A percentile compares a stretch with the other conserved stretches of the same genome.
Conservation (phyloP, 2,113 vertebrate genomes). For the Lipophrys pholis region DNA sequence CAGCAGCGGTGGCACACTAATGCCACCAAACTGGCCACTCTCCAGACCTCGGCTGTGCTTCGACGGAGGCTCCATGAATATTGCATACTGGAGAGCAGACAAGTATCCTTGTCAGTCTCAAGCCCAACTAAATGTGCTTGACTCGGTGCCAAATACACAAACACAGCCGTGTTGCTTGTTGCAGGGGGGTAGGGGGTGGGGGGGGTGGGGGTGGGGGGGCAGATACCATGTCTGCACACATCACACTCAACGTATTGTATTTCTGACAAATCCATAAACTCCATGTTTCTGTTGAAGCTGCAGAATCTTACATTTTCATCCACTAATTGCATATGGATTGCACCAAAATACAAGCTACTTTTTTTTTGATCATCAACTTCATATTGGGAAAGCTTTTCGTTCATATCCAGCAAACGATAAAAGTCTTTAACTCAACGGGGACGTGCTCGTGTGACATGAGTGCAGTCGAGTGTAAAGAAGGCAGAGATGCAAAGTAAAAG, state of each 20-base stretch:
- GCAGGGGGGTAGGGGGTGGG: constrained; percentile 1
- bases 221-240: background rate
- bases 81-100: constrained; percentile 48
- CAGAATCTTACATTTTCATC: too few species aligned
- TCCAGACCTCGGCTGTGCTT: constrained; percentile 38
- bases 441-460: rapidly evolving
- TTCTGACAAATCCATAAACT: constrained; percentile 8
- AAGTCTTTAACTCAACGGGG: constrained; percentile 1
- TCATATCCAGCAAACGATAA: background rate
- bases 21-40: constrained; percentile 43
- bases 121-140: constrained; percentile 44
- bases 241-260: background rate
- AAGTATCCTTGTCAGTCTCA: constrained; percentile 35
- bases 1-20: constrained; percentile 43
- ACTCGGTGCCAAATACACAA: constrained; percentile 34
- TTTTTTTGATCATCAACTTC: background rate
- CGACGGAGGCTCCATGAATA: constrained; percentile 54
- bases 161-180: constrained; percentile 7
- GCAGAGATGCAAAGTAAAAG: background rate
- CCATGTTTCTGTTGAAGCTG: background rate
- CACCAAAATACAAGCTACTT: too few species aligned
- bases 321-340: too few species aligned
- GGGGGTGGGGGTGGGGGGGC: constrained; percentile 1
- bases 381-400: background rate
- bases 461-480: background rate